Evolutionary conservation across 1,140 invertebrate genomes (phyloP), one percentile per base, ranked within the genome.

Genomic region (Aphelinus atriplicis): DNA sequence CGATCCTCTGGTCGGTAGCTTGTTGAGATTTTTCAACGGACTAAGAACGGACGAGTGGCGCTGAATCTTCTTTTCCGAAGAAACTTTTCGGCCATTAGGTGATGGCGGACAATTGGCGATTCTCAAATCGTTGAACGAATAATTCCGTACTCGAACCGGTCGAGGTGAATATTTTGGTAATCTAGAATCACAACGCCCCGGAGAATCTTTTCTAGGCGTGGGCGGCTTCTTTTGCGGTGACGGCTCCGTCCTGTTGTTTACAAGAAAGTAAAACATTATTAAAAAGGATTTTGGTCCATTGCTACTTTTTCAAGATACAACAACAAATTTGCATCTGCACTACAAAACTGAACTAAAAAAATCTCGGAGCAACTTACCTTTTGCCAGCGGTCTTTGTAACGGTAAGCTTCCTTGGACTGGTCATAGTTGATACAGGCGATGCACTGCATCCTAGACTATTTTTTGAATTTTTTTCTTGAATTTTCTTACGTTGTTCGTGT

Each of bases 151-250:
- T 47, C 62, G 61, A 7, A 50, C 9, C 2, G 70, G 66, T 4
- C 67, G 67, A 3, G 77, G 74, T 3, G 77, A 78, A 50, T 48
- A 73, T 61, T 56, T 67, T 58, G 75, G 71, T 50, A 55, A 57
- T 60, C 50, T 5, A 43, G 60, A 50, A 1, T 61, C 7, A 50
- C 58, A 10, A 26, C 10, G 1, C 46, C 53, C n/a, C 46, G 57
- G 2, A 26, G 3, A 53, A 55, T 26, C 64, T 58, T 75, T 56
- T 65, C 46, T 72, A 45, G 66, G 51, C 2, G 69, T 69, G 6
- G 53, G 5, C 7, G 71, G 5, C 9, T 42, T 77, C 9, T 66
- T 77, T 42, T 67, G 71, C 1, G 72, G 71, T 1, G 78, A 73
- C 48, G 66, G 26, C 26, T 26, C 26, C 26, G 26, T 26, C 26